A percentile compares a stretch with the other conserved stretches of the same genome.
Conservation (phyloP, 2,888 invertebrate species). For the Agriotes lineatus region DNA sequence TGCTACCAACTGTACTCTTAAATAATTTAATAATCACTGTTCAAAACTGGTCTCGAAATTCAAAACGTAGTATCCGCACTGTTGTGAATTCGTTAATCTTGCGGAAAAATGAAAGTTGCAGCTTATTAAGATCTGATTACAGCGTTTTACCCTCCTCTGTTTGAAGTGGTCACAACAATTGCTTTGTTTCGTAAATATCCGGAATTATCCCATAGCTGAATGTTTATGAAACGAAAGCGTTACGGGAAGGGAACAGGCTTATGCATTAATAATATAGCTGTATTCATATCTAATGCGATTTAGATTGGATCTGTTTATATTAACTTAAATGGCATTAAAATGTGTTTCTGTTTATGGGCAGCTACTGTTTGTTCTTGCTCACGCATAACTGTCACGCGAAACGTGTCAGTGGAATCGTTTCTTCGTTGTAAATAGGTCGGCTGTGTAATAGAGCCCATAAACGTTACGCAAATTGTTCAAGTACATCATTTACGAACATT, state of each 20-base stretch:
- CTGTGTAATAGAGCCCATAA: not conserved
- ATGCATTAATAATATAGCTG: slow-evolving; percentile 2
- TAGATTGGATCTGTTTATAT: slow-evolving; percentile 20
- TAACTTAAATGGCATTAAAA: slow-evolving; percentile 23
- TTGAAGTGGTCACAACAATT: too few species aligned
- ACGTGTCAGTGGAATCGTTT: not conserved
- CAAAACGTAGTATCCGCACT: too few species aligned
- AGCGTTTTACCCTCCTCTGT: too few species aligned
- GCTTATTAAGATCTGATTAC: too few species aligned
- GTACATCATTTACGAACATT: not conserved
- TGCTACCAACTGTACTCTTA: too few species aligned
- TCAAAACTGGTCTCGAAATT: too few species aligned
- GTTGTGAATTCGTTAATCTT: too few species aligned
- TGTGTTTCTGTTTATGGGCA: slow-evolving; percentile 25
- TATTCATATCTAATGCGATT: slow-evolving; percentile 15
- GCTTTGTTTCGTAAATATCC: too few species aligned
- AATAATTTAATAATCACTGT: too few species aligned
- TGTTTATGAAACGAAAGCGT: not conserved
- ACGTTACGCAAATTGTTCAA: not conserved
- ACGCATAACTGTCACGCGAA: slow-evolving; percentile 18
- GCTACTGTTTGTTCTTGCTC: slow-evolving; percentile 14
- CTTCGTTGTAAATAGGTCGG: not conserved
- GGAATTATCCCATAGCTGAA: too few species aligned
- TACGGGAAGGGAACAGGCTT: not conserved
- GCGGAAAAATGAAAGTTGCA: too few species aligned